A percentile compares a stretch with the other conserved stretches of the same genome.
Conservation (phyloP, 1,140 invertebrate genomes). For the Dreissena rostriformis region DNA sequence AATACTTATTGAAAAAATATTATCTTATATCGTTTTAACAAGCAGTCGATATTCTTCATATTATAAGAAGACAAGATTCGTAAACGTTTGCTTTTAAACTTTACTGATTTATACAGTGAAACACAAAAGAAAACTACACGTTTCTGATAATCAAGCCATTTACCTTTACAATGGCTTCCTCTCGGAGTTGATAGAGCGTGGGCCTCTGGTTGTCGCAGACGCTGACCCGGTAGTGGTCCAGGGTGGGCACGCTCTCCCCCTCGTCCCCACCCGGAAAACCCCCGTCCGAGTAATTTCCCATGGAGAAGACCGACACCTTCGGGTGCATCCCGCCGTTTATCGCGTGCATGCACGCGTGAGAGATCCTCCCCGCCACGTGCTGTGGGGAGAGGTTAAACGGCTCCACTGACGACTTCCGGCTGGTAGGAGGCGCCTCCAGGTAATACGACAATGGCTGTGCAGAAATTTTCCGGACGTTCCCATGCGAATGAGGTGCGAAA, state of each 20-base stretch:
- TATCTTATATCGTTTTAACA: too few relatives aligned
- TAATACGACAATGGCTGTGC: background rate
- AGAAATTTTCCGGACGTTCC: conserved; percentile 27
- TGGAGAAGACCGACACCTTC: conserved; percentile 48
- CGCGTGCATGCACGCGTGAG: conserved; percentile 10
- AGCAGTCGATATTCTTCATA: too few relatives aligned
- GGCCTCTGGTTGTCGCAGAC: conserved; percentile 53
- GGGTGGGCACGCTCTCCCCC: conserved; percentile 10
- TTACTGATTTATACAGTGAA: too few relatives aligned
- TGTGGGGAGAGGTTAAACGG: conserved; percentile 21
- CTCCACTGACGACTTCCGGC: conserved; percentile 40
- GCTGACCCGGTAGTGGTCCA: conserved; percentile 47
- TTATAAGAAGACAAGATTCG: too few relatives aligned
- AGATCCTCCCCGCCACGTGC: background rate
- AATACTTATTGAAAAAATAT: too few relatives aligned
- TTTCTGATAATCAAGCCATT: too few relatives aligned
- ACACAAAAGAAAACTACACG: too few relatives aligned
- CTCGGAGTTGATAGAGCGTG: conserved; percentile 50
- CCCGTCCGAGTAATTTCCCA: conserved; percentile 29
- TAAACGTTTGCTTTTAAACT: too few relatives aligned
- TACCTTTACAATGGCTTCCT: conserved; percentile 16
- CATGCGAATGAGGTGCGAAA: background rate
- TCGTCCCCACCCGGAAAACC: conserved; percentile 18
- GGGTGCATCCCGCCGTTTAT: conserved; percentile 8
- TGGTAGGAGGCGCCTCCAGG: background rate